These are phyloP conservation scores for Riparia riparia DNA, from an alignment of 2,113 vertebrate species.

Conservation along the genomic window DNA sequence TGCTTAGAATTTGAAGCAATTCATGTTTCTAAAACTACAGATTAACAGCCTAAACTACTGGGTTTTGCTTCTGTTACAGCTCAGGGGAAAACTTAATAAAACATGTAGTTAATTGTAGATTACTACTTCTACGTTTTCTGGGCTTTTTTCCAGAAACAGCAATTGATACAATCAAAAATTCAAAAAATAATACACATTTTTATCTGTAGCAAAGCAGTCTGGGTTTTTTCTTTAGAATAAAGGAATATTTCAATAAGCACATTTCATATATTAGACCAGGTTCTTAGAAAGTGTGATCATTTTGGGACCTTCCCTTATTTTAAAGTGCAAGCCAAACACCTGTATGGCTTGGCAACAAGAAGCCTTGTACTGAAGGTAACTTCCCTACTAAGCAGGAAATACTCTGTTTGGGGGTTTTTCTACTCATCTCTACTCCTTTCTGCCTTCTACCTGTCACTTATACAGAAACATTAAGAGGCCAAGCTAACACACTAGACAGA, in stretches of 20 bases:
- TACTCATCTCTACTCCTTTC: not conserved
- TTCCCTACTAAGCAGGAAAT: not conserved
- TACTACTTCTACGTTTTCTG: not conserved
- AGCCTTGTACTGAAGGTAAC: not conserved
- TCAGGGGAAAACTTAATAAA: not conserved
- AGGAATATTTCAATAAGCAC: not conserved
- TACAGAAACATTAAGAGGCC: not conserved
- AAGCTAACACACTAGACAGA: not conserved
- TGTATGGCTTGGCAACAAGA: not conserved
- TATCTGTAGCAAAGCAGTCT: not conserved
- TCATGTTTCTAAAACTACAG: not conserved
- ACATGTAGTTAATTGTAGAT: not conserved
- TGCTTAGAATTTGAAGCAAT: not conserved
- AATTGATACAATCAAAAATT: not conserved
- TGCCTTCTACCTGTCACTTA: not conserved
- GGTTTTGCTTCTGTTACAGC: not conserved
- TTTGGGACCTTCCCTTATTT: not conserved
- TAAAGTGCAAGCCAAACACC: not conserved
- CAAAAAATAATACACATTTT: not conserved
- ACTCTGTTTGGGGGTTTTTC: not conserved
- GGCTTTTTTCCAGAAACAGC: not conserved
- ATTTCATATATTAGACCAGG: not conserved
- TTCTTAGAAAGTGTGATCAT: not conserved
- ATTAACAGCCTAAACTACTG: not conserved
- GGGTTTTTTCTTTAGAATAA: not conserved